Evolutionary conservation across 2,888 invertebrate species (phyloP).

Genomic region (Fragum fragum): DNA sequence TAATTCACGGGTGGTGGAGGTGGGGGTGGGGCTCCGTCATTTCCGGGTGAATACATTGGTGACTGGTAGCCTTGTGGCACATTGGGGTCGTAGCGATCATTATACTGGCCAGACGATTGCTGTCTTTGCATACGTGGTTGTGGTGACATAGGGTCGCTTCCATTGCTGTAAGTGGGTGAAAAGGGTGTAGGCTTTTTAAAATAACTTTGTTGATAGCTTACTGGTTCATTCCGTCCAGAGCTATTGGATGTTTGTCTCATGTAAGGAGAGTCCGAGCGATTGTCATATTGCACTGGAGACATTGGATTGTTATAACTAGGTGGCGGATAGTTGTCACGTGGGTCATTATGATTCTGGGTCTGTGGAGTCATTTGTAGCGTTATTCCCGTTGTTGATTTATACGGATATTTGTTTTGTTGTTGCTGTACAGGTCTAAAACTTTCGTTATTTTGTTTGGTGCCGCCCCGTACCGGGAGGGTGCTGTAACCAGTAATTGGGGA

Average conservation of each 20-base stretch:
- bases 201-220: constrained; percentile 54
- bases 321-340: constrained; percentile 43
- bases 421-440: constrained; percentile 62
- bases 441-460: constrained; percentile 58
- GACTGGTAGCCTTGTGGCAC: constrained; percentile 59
- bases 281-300: constrained; percentile 61
- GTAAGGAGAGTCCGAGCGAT: constrained; percentile 41
- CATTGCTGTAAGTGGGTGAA: constrained; percentile 48
- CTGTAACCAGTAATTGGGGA: constrained; percentile 61
- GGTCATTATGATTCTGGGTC: constrained; percentile 28
- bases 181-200: constrained; percentile 67
- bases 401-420: constrained; percentile 59
- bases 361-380: constrained; percentile 61
- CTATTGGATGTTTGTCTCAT: constrained; percentile 61
- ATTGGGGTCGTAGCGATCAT: constrained; percentile 60
- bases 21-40: constrained; percentile 58
- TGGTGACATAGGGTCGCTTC: constrained; percentile 45
- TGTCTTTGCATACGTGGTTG: constrained; percentile 63
- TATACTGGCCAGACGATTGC: constrained; percentile 53
- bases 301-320: constrained; percentile 51
- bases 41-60: constrained; percentile 33
- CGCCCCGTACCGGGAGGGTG: constrained; percentile 57
- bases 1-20: constrained; percentile 65
- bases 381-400: constrained; percentile 61
- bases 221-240: constrained; percentile 46